phyloP scores from a whole-genome alignment of 2,888 invertebrate species.

The Callimorpha dominula region DNA sequence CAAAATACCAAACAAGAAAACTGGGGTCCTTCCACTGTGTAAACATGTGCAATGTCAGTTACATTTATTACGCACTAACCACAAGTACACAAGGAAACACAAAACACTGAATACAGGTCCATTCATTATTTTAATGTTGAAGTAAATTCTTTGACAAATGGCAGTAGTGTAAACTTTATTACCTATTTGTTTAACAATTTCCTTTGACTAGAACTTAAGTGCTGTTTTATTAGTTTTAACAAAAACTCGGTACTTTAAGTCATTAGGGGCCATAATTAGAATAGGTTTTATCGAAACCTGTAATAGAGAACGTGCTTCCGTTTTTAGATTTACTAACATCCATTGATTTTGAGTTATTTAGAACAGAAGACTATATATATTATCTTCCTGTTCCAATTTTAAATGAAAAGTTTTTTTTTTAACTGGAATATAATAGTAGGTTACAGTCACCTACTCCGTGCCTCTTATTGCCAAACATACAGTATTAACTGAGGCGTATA shows the following conservation, averaged over 20 bases:
- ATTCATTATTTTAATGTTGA: conserved; percentile 2
- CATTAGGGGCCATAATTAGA: background rate
- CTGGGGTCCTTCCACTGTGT: no score
- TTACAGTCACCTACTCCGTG: no score
- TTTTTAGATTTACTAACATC: background rate
- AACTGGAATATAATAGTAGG: no score
- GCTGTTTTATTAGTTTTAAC: conserved; percentile 5
- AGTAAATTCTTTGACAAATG: conserved; percentile 9
- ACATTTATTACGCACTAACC: conserved; percentile 2
- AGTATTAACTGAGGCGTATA: no score
- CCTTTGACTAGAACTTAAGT: background rate
- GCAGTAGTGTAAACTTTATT: background rate
- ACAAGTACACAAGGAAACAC: background rate
- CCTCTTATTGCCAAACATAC: no score
- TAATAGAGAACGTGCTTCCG: conserved; percentile 2
- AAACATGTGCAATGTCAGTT: background rate
- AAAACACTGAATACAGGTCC: background rate
- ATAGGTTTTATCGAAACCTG: background rate
- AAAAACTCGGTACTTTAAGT: background rate
- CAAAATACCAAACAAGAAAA: background rate
- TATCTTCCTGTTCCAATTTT: no score
- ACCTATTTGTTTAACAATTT: conserved; percentile 10
- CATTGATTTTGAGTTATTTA: no score
- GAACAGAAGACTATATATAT: no score
- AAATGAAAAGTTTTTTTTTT: no score